Conservation (phyloP, 2,888 invertebrate species). For the Sminthurinus aureus region DNA sequence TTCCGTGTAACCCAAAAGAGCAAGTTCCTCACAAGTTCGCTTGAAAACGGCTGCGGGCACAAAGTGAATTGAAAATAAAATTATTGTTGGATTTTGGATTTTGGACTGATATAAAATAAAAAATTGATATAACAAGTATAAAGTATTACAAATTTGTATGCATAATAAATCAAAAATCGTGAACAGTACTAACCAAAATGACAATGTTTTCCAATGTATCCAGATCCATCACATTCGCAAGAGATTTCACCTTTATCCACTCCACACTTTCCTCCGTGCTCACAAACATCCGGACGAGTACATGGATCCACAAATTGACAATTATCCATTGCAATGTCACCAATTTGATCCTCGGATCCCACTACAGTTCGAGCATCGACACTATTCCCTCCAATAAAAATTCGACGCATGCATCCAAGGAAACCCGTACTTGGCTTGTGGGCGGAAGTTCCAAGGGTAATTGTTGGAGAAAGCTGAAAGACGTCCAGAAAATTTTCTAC, state of each 20-base stretch:
- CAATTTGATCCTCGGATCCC: constrained; percentile 82
- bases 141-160: background rate
- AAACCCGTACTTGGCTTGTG: constrained; percentile 68
- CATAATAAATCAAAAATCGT: too few relatives aligned
- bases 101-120: background rate
- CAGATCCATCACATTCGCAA: constrained; percentile 89
- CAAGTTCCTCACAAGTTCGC: constrained; percentile 91
- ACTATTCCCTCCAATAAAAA: constrained; percentile 80
- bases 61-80: too few relatives aligned
- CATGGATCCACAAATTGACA: constrained; percentile 91
- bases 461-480: constrained; percentile 49
- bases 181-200: constrained; percentile 73
- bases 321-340: constrained; percentile 88
- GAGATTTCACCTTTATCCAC: constrained; percentile 86
- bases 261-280: constrained; percentile 90
- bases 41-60: constrained; percentile 76
- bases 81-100: background rate
- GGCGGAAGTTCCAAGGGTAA: constrained; percentile 53
- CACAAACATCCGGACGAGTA: constrained; percentile 81
- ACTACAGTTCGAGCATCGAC: constrained; percentile 83
- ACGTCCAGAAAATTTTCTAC: constrained; percentile 45
- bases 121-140: background rate
- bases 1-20: constrained; percentile 84
- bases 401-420: constrained; percentile 90
- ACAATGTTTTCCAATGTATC: constrained; percentile 92